phyloP scores from a whole-genome alignment of 2,113 vertebrate genomes.

The Cynopterus brachyotis region DNA sequence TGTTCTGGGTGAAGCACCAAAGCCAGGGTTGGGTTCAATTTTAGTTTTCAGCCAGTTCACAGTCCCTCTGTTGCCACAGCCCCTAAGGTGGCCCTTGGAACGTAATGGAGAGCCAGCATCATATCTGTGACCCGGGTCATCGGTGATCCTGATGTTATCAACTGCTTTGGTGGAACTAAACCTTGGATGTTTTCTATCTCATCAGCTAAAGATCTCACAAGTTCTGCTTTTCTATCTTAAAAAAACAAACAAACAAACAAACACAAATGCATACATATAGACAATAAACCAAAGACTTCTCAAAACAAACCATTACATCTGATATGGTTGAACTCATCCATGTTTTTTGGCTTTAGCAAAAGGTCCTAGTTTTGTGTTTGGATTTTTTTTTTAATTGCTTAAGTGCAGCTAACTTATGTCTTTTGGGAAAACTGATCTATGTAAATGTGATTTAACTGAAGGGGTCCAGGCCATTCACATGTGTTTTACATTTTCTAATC shows the following conservation, averaged over 20 bases:
- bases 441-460: constrained; percentile 77
- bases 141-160: not conserved
- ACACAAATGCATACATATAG: not conserved
- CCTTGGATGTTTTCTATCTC: not conserved
- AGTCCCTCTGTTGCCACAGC: not conserved
- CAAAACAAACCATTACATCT: constrained; percentile 70
- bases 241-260: not conserved
- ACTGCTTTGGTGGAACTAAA: not conserved
- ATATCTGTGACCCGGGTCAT: not conserved
- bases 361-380: constrained; percentile 27
- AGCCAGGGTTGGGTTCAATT: not conserved
- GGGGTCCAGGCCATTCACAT: constrained; percentile 66
- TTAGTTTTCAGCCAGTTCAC: not conserved
- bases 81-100: not conserved
- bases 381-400: constrained; percentile 62
- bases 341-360: constrained; percentile 64
- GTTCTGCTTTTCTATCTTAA: not conserved
- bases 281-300: constrained; percentile 50
- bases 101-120: not conserved
- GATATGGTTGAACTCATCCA: constrained; percentile 54
- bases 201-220: not conserved
- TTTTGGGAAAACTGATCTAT: constrained; percentile 77
- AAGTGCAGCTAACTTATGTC: constrained; percentile 72
- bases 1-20: not conserved
- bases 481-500: constrained; percentile 84